phyloP scores from a whole-genome alignment of 2,113 vertebrate genomes.

The Isichthys henryi region DNA sequence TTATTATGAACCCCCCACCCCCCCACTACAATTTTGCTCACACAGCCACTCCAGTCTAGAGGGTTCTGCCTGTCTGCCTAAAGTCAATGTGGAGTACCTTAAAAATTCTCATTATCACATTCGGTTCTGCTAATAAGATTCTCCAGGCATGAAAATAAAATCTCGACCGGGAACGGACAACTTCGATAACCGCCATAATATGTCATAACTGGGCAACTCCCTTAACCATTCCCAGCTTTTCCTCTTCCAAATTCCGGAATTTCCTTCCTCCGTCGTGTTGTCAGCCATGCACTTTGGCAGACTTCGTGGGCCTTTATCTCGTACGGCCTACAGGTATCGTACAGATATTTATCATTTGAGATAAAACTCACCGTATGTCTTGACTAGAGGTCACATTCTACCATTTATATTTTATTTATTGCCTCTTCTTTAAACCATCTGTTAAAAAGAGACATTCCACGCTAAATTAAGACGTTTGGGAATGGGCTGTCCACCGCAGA shows the following conservation, averaged over 20 bases:
- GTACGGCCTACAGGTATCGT: background rate
- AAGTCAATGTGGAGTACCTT: background rate
- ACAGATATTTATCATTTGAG: constrained; percentile 6
- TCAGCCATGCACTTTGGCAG: background rate
- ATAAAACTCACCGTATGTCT: background rate
- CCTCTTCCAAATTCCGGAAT: background rate
- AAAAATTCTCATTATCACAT: background rate
- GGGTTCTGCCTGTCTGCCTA: background rate
- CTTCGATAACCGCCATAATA: background rate
- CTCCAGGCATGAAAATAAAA: background rate
- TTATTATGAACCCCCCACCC: constrained; percentile 51
- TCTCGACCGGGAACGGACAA: background rate
- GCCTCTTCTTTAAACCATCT: background rate
- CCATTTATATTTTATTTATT: constrained; percentile 9
- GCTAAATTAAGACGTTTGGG: constrained; percentile 10
- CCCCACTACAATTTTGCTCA: background rate
- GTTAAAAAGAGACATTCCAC: background rate
- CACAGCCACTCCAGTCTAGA: background rate
- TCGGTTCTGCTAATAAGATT: background rate
- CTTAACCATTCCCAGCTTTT: background rate
- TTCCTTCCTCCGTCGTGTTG: background rate
- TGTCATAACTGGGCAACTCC: background rate
- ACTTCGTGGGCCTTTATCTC: background rate
- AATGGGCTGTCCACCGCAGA: background rate
- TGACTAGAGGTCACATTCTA: constrained; percentile 5